Conservation (phyloP, 2,113 vertebrate genomes). For the Lepidothrix coronata region DNA sequence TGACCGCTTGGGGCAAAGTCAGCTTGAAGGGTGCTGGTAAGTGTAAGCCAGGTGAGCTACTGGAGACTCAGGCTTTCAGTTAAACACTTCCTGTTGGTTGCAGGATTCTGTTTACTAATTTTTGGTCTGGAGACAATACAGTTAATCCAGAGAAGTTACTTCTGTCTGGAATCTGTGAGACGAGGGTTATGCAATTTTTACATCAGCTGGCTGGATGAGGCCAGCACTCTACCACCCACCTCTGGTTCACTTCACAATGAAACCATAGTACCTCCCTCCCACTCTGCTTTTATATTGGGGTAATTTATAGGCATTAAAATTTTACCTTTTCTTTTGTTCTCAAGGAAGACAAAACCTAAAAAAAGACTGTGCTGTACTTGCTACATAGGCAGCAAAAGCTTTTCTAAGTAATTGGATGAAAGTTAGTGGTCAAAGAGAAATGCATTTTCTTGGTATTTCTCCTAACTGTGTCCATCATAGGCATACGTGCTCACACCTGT, state of each 20-base stretch:
- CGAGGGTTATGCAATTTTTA: background rate
- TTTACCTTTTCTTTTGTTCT: background rate
- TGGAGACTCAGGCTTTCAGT: background rate
- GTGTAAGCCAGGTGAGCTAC: background rate
- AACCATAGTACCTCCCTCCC: background rate
- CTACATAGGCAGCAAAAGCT: background rate
- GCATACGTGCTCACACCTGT: background rate
- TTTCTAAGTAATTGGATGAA: background rate
- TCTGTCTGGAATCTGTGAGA: background rate
- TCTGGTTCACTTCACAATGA: background rate
- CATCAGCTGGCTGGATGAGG: background rate
- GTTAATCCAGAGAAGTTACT: background rate
- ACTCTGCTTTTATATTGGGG: background rate
- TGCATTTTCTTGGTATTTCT: background rate
- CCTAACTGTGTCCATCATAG: background rate
- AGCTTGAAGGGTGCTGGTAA: background rate
- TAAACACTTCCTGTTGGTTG: background rate
- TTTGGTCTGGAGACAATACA: background rate
- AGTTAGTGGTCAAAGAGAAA: background rate
- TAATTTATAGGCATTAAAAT: constrained; percentile 3
- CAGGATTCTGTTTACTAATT: background rate
- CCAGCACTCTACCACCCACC: background rate
- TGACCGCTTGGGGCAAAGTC: background rate
- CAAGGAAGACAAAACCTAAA: background rate
- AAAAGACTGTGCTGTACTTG: background rate